Base-by-base conservation (phyloP, 2,113 vertebrate genomes). In the Notarius lentiginosus region DNA sequence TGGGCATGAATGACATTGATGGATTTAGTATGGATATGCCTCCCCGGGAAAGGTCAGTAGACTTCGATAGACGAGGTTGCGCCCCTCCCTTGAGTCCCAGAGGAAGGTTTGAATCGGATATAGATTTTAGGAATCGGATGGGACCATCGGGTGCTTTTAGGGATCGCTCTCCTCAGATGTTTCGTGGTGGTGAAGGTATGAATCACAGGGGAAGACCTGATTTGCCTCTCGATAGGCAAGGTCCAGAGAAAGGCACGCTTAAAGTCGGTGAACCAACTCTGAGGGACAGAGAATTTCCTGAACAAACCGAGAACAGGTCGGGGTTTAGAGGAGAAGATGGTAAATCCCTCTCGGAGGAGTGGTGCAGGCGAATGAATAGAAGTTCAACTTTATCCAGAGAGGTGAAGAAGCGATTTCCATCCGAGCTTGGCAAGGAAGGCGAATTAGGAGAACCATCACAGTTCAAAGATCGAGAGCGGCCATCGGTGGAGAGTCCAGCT, bases 101-200 rank as follows among this genome's bases (percentile, higher is more conserved):
- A 91, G 94, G 92, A 70, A 91, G 92, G 85, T 96, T 95, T 94
- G 92, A 95, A 49, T 95, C 95, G 60, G 94, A 97, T 91, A 94
- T 96, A 93, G 97, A 99, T 92, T 96, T 97, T 92, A 95, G 97
- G 92, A 97, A 96, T 81, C 97, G 95, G 56, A 95, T 96, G 66
- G 95, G 94, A 88, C 94, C 95, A 75, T 86, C 95, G 1, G 47
- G 92, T 91, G 96, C 98, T 89, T 94, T 94, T 86, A 94, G 94
- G 85, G 95, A 95, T 49, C 90, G 92, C 51, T 94, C 95, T 79
- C 94, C 95, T 20, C 84, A 92, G 87, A 90, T 92, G 82, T 94
- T 94, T 90, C 92, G 92, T 56, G 93, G 93, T n/a, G 90, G 92
- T 83, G 90, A 92, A 70, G 89, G 82, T 7, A 56, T 82, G 55